Evolutionary conservation across 92 coral and sea anemone species (phyloP).

Genomic region (Diadumene lineata): DNA sequence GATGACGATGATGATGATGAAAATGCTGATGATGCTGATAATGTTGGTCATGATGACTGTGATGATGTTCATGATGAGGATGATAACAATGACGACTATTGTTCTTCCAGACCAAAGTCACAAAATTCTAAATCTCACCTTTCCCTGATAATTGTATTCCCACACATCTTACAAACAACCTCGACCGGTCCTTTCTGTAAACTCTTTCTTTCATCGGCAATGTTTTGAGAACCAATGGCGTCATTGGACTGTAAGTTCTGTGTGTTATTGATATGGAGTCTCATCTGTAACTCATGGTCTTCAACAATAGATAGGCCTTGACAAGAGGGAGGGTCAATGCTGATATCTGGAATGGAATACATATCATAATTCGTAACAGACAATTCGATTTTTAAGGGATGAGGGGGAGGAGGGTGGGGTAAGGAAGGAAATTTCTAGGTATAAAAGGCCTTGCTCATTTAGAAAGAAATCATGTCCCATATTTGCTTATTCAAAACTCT

Average conservation of each 20-base stretch:
- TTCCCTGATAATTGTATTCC: constrained; percentile 18
- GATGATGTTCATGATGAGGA: neutral
- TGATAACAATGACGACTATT: neutral
- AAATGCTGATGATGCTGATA: neutral
- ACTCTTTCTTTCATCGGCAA: constrained; percentile 29
- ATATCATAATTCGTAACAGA: no score
- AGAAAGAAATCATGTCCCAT: no score
- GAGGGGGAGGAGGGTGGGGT: no score
- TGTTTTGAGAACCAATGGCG: neutral
- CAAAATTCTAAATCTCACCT: constrained; percentile 5
- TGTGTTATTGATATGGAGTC: constrained; percentile 37
- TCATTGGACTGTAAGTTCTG: constrained; percentile 7
- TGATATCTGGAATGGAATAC: constrained; percentile 25
- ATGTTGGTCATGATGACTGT: neutral
- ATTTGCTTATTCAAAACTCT: no score
- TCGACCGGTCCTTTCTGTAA: constrained; percentile 27
- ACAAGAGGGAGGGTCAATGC: constrained; percentile 39
- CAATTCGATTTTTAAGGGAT: no score
- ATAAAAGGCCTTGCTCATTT: no score
- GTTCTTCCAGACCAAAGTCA: no score
- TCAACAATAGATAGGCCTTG: constrained; percentile 43
- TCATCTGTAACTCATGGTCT: constrained; percentile 60
- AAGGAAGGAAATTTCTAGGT: no score
- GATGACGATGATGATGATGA: neutral
- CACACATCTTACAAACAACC: constrained; percentile 56